Evolutionary conservation across 2,113 vertebrate genomes (phyloP).

Genomic region (Anoura caudifer): DNA sequence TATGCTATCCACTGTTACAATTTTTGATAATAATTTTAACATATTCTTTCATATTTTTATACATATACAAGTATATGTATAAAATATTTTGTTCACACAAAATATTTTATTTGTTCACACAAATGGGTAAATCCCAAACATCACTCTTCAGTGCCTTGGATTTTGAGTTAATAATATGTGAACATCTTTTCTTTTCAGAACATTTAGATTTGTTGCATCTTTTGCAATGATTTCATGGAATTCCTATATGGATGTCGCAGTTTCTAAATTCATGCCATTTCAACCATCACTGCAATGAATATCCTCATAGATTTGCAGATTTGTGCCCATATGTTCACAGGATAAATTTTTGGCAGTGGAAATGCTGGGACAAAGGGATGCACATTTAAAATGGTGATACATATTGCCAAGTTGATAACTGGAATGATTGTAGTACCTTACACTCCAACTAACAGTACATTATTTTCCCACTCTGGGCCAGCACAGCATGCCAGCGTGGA

Average conservation of each 20-base stretch:
- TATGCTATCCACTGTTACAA: background rate
- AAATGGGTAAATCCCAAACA: background rate
- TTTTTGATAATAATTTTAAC: background rate
- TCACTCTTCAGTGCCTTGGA: background rate
- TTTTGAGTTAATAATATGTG: conserved; percentile 12
- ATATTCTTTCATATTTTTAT: background rate
- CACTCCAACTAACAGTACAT: background rate
- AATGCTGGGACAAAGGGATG: background rate
- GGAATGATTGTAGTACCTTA: background rate
- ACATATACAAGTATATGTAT: background rate
- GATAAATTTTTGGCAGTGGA: background rate
- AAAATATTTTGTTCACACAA: conserved; percentile 33
- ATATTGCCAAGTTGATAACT: background rate
- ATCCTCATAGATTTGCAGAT: background rate
- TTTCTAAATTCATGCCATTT: conserved; percentile 11
- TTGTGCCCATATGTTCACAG: background rate
- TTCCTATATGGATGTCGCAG: background rate
- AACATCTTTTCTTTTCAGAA: background rate
- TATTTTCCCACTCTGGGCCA: background rate
- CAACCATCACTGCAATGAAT: background rate
- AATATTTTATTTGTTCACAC: conserved; percentile 16
- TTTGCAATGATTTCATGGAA: conserved; percentile 14
- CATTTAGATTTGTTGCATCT: background rate
- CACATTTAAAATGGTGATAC: conserved; percentile 1
- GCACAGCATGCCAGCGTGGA: background rate